Percentiles rank a stretch among this genome's conserved stretches.
Evolutionary conservation across 2,888 invertebrate genomes (phyloP).

Genomic region (Ophonus ardosiacus): DNA sequence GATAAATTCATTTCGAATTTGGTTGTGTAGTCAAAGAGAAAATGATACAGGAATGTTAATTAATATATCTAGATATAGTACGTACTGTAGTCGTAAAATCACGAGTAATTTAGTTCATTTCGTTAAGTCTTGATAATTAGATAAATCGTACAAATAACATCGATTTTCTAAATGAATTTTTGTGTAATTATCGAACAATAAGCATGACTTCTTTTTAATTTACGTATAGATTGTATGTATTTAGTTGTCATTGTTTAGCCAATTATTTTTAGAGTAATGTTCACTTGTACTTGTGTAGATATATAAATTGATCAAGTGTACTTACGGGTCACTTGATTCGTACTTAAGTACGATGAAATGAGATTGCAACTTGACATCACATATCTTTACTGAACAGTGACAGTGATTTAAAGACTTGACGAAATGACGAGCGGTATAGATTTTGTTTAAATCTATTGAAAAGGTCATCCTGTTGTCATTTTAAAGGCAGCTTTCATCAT

Average conservation of each 20-base stretch:
- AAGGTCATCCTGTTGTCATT: conserved; percentile 41
- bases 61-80: conserved; percentile 26
- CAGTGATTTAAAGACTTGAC: conserved; percentile 41
- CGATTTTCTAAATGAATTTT: conserved; percentile 49
- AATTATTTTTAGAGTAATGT: conserved; percentile 38
- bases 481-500: conserved; percentile 38
- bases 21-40: conserved; percentile 30
- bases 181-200: conserved; percentile 30
- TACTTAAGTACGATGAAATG: conserved; percentile 29
- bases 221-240: conserved; percentile 29
- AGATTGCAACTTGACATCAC: conserved; percentile 43
- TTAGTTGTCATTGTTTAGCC: conserved; percentile 41
- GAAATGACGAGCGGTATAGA: conserved; percentile 14
- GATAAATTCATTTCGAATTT: conserved; percentile 31
- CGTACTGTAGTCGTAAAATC: conserved; percentile 23
- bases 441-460: conserved; percentile 2
- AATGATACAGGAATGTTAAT: conserved; percentile 39
- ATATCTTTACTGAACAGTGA: conserved; percentile 43
- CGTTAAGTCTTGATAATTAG: conserved; percentile 48
- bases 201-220: conserved; percentile 27
- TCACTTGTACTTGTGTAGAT: conserved; percentile 25
- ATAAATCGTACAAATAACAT: conserved; percentile 45
- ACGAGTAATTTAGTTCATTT: conserved; percentile 50
- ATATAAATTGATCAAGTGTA: conserved; percentile 36
- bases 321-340: conserved; percentile 31